These are phyloP conservation scores for Zoroaster sp. DNA, from an alignment of 53 echinoderm and acorn worm species.

Conservation along the genomic window DNA sequence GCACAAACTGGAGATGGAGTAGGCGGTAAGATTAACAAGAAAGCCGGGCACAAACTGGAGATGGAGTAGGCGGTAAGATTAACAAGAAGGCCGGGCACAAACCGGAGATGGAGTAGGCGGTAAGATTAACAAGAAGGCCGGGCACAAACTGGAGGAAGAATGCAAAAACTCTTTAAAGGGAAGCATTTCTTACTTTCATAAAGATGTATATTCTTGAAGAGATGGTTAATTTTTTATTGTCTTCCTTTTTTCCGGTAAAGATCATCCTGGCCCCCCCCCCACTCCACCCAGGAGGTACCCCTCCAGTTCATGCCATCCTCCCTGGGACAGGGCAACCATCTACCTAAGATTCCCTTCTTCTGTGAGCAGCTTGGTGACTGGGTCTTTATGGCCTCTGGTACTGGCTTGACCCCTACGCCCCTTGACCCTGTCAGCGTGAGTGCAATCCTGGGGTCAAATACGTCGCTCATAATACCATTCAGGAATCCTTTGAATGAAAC, in stretches of 20 bases:
- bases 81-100: too few species aligned
- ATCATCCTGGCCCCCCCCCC: conserved; percentile 86
- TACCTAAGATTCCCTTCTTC: conserved; percentile 84
- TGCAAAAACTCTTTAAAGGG: too few species aligned
- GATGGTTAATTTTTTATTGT: neutral
- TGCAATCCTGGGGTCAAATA: conserved; percentile 87
- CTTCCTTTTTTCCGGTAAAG: conserved; percentile 44
- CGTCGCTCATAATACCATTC: conserved; percentile 95
- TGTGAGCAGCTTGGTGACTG: conserved; percentile 95
- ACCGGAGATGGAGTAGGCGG: too few species aligned
- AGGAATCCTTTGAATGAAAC: conserved; percentile 89
- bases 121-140: too few species aligned
- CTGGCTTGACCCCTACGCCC: conserved; percentile 85
- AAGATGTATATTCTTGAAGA: neutral
- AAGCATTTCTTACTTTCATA: too few species aligned
- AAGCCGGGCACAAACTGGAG: too few species aligned
- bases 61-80: too few species aligned
- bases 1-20: too few species aligned
- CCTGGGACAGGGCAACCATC: conserved; percentile 87
- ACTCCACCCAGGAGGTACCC: conserved; percentile 82
- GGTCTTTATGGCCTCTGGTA: conserved; percentile 88
- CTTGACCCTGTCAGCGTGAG: conserved; percentile 95
- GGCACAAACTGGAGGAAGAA: too few species aligned
- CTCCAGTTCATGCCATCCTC: conserved; percentile 98
- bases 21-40: too few species aligned